Evolutionary conservation across 1,140 invertebrate genomes (phyloP).

Genomic region (Neodiprion lecontei): DNA sequence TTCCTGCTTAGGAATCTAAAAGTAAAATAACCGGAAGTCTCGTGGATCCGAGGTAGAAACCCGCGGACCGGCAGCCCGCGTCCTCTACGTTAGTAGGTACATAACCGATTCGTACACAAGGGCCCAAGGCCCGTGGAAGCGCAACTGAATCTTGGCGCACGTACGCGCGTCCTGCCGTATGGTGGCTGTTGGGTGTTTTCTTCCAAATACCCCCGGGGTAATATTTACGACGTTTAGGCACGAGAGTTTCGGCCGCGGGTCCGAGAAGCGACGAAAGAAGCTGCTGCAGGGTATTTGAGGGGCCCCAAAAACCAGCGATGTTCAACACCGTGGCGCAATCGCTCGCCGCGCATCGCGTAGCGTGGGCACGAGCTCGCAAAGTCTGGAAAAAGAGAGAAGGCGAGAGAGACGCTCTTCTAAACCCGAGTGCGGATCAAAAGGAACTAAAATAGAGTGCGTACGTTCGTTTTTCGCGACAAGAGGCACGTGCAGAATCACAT

Average conservation of each 20-base stretch:
- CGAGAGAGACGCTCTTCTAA: neutral
- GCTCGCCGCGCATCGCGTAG: neutral
- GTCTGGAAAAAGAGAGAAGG: neutral
- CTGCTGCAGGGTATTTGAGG: neutral
- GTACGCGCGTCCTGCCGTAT: neutral
- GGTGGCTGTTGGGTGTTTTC: neutral
- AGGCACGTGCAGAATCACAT: neutral
- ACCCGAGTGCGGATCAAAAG: neutral
- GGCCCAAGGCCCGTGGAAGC: neutral
- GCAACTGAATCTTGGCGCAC: neutral
- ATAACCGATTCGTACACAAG: no score
- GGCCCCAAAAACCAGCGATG: neutral
- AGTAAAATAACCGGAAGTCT: slow-evolving; percentile 38
- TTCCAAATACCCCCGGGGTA: neutral
- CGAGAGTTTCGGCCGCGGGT: neutral
- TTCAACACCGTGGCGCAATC: neutral
- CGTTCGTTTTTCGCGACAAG: neutral
- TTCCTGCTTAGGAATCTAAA: slow-evolving; percentile 25
- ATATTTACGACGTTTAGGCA: neutral
- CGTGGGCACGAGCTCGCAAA: neutral
- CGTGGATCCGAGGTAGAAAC: slow-evolving; percentile 6
- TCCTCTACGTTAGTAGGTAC: no score
- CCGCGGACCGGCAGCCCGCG: neutral
- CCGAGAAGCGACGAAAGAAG: neutral
- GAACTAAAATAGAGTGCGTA: neutral